Evolutionary conservation across 1,140 invertebrate genomes (phyloP).

Genomic region (Drosophila kikkawai): DNA sequence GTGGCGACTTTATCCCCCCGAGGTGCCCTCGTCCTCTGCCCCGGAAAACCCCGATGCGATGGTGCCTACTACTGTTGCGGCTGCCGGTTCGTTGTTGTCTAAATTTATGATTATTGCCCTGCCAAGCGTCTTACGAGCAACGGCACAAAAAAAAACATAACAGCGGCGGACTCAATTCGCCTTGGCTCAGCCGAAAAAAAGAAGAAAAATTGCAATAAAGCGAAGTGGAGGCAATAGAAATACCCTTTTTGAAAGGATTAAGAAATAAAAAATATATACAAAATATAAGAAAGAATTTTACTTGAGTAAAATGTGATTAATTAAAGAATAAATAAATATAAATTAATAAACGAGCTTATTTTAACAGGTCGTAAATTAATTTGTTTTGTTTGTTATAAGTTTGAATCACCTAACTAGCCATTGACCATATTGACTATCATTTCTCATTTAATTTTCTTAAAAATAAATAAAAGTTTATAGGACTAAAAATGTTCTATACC

Average conservation of each 20-base stretch:
- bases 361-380: too few relatives aligned
- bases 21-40: constrained; percentile 34
- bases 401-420: too few relatives aligned
- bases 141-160: constrained; percentile 44
- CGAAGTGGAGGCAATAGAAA: neutral
- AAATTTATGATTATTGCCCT: constrained; percentile 84
- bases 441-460: neutral
- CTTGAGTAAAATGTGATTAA: neutral
- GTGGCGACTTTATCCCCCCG: constrained; percentile 16
- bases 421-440: neutral
- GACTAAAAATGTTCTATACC: neutral
- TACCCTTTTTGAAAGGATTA: constrained; percentile 5
- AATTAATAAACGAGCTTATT: neutral
- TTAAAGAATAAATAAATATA: neutral
- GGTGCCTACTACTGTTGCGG: constrained; percentile 77
- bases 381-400: too few relatives aligned
- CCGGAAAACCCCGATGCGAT: constrained; percentile 9
- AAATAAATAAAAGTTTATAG: neutral
- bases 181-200: constrained; percentile 67
- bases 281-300: too few relatives aligned
- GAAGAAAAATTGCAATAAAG: constrained; percentile 30
- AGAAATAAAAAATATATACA: too few relatives aligned
- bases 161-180: constrained; percentile 75
- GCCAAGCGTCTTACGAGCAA: constrained; percentile 79
- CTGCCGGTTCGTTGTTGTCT: constrained; percentile 79